Base-by-base conservation (phyloP, 2,113 vertebrate species). In the Passer domesticus region DNA sequence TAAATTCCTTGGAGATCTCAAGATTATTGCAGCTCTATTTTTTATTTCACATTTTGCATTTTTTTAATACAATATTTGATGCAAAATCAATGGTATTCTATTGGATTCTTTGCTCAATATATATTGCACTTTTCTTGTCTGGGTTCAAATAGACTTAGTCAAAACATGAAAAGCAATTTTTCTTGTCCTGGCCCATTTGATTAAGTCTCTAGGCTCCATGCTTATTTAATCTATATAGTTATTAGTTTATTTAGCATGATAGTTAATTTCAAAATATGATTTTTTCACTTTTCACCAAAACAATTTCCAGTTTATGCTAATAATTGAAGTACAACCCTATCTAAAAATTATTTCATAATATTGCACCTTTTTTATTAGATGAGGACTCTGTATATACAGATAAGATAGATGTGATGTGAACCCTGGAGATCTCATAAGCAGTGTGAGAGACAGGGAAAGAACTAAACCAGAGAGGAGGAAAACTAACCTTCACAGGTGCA, bases 101-200 rank as follows among this genome's bases (percentile, higher is more conserved):
- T 87, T 85, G 73, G 43, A 73, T 89, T 95, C 23, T 86, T 89
- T 49, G 35, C 14, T 93, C 63, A 46, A 37, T 63, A 53, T 60
- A 87, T 89, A 89, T 75, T 95, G 21, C 37, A 72, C 59, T 95
- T 96, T 86, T 69, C 55, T 82, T 92, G 28, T 85, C 82, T 73
- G 8, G 10, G 64, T 93, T 95, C 72, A 94, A 94, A 91, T 46
- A 87, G 49, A 55, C 62, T 95, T 94, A 94, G 94, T 95, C 53
- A 96, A 95, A 94, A 91, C 15, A 27, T 67, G 86, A 87, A 78
- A 96, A 93, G 83, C 75, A 94, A 92, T 97, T 96, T 97, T 49
- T 85, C 27, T 91, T 22, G n/a, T 78, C 50, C 82, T 87, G 60
- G 28, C 31, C 59, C 50, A 85, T 95, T 95, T 95, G 52, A 93